These are phyloP conservation scores for Sthenelais limicola DNA, from an alignment of 2,888 invertebrate species.

Conservation along the genomic window DNA sequence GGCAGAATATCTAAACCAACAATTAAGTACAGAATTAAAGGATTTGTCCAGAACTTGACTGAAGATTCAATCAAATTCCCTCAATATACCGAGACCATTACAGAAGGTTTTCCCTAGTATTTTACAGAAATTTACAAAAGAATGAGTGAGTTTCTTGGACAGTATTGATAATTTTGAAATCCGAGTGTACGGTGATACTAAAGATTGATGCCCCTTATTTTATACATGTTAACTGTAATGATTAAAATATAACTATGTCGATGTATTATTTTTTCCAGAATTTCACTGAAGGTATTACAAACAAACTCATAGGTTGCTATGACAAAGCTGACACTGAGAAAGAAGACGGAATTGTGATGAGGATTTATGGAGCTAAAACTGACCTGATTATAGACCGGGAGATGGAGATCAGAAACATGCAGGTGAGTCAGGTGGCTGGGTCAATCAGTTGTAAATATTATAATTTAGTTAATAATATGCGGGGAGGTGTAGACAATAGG, in stretches of 20 bases:
- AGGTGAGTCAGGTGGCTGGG: too few relatives aligned
- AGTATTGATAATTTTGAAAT: neutral
- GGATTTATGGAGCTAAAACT: conserved; percentile 94
- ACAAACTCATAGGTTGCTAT: conserved; percentile 88
- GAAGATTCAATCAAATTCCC: too few relatives aligned
- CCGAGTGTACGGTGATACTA: neutral
- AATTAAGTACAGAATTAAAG: too few relatives aligned
- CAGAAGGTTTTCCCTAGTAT: too few relatives aligned
- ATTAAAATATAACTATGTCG: neutral
- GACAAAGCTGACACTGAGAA: conserved; percentile 70
- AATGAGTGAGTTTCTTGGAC: too few relatives aligned
- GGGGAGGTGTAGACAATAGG: too few relatives aligned
- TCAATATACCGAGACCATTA: too few relatives aligned
- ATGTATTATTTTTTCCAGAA: conserved; percentile 75
- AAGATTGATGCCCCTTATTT: neutral
- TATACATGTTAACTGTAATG: neutral
- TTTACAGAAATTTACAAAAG: too few relatives aligned
- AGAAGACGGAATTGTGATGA: conserved; percentile 84
- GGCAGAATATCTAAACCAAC: too few relatives aligned
- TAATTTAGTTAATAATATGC: too few relatives aligned
- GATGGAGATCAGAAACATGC: conserved; percentile 76
- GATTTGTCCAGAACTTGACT: too few relatives aligned
- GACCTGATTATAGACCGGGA: conserved; percentile 92
- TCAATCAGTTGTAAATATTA: too few relatives aligned
- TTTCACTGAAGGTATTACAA: conserved; percentile 95